These are phyloP conservation scores for Tolmerus cingulatus DNA, from an alignment of 2,888 invertebrate genomes.

Conservation along the genomic window DNA sequence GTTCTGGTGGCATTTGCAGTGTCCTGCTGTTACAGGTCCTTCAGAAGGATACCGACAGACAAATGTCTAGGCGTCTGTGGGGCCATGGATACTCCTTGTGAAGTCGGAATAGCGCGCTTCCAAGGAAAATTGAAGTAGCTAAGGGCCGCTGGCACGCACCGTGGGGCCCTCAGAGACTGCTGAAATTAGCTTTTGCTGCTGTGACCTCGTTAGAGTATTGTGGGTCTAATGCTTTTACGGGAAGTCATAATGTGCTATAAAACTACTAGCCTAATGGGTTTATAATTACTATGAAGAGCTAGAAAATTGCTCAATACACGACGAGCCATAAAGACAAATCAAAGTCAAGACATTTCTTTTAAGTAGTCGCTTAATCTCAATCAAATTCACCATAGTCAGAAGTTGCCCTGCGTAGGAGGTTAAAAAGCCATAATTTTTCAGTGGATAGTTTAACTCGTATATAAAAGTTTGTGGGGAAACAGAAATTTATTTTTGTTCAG, in stretches of 20 bases:
- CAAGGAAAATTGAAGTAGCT: neutral
- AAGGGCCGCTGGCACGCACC: neutral
- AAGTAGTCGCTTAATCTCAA: neutral
- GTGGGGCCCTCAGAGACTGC: neutral
- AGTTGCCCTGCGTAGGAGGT: neutral
- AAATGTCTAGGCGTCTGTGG: neutral
- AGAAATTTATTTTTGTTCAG: neutral
- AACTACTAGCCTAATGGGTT: neutral
- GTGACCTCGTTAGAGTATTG: neutral
- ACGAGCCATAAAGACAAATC: neutral
- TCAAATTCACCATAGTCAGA: neutral
- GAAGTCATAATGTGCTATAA: neutral
- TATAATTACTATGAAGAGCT: neutral
- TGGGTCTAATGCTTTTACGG: neutral
- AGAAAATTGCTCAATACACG: neutral
- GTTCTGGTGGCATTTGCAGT: neutral
- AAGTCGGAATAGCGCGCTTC: neutral
- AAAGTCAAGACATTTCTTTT: neutral
- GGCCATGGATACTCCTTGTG: neutral
- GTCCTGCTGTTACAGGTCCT: neutral
- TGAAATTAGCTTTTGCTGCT: constrained; percentile 2
- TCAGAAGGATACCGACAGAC: neutral
- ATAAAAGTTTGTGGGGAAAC: neutral
- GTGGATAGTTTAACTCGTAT: neutral
- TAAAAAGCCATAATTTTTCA: neutral